Base-by-base conservation (phyloP, 2,797 vertebrate species). In the Pipistrellus pygmaeus region DNA sequence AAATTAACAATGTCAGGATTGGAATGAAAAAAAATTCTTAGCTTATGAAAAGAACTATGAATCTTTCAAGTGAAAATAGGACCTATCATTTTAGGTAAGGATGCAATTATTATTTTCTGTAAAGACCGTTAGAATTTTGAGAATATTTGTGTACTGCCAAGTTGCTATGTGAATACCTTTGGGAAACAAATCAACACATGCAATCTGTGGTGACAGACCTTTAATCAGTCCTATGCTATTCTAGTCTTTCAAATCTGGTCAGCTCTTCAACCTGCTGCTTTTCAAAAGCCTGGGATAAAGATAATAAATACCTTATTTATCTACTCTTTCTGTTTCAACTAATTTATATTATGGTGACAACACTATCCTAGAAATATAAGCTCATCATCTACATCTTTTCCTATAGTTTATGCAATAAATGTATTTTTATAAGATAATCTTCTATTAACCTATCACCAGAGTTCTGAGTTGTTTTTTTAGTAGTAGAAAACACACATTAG, bases 161-260 rank as follows among this genome's bases (percentile, higher is more conserved):
- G 87, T 96, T 96, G 91, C 91, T 95, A 85, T 72, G 88, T 91
- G 78, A 80, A 83, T 93, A 96, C 91, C 90, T 96, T 96, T 90
- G 87, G 93, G 73, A 95, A 94, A 90, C 20, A 57, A 95, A 95
- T 88, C 87, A 94, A 88, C 96, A 96, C 83, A 90, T 69, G 30
- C 93, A 88, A 90, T 96, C 93, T 96, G 95, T 94, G 76, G 77
- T 95, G 82, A 91, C 90, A 96, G 94, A 93, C 85, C 90, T 96
- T 95, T 93, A 87, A 51, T 90, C 85, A 95, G 25, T 82, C 53
- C 85, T 93, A 55, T 85, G 75, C 60, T 93, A 71, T 73, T 94
- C 46, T 91, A 27, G 15, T 44, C 57, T 94, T 88, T 91, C 83
- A 96, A 94, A 96, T 92, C 91, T 73, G 38, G 38, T 48, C 81